These are phyloP conservation scores for Pachymerium ferrugineum DNA, from an alignment of 2,888 invertebrate genomes.

Conservation along the genomic window DNA sequence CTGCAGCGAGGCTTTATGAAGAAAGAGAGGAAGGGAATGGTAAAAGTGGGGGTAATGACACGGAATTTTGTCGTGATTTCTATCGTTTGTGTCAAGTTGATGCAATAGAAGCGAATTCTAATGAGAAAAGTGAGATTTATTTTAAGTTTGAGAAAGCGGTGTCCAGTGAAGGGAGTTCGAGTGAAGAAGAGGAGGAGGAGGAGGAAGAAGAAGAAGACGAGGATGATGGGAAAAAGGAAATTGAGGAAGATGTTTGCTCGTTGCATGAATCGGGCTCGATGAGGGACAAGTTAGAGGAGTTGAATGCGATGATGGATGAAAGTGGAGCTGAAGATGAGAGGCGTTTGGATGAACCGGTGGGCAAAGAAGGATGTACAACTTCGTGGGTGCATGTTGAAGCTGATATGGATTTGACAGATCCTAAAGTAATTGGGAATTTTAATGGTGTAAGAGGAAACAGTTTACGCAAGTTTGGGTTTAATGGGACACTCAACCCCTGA, in stretches of 20 bases:
- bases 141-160: conserved; percentile 20
- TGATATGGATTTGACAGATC: conserved; percentile 70
- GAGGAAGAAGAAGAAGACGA: conserved; percentile 52
- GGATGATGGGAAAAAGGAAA: conserved; percentile 46
- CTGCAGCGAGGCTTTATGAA: background rate
- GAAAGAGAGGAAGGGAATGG: background rate
- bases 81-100: conserved; percentile 56
- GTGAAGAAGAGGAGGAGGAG: background rate
- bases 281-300: conserved; percentile 49
- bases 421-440: conserved; percentile 68
- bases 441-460: too few relatives aligned
- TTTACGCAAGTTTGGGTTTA: too few relatives aligned
- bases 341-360: conserved; percentile 47
- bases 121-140: conserved; percentile 53
- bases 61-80: conserved; percentile 70
- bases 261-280: conserved; percentile 55
- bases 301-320: conserved; percentile 30
- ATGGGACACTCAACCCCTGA: too few relatives aligned
- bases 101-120: conserved; percentile 57
- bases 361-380: conserved; percentile 55
- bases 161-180: conserved; percentile 16
- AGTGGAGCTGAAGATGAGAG: conserved; percentile 42
- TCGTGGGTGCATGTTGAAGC: conserved; percentile 75
- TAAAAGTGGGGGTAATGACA: conserved; percentile 36
- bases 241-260: background rate